Evolutionary conservation across 2,113 vertebrate species (phyloP).

Genomic region (Dasyurus viverrinus): DNA sequence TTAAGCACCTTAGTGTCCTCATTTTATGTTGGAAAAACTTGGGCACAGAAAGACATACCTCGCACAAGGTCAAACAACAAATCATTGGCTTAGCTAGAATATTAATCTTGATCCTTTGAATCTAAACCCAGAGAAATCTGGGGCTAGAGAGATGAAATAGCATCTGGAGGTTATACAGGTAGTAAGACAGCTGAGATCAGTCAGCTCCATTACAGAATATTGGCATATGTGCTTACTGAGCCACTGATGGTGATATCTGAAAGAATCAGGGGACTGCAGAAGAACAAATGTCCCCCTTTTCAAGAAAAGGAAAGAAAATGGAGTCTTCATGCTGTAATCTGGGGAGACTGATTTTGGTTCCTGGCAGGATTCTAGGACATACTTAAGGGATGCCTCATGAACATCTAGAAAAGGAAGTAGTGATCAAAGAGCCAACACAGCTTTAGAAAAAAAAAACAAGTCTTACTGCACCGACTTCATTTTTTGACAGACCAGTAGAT

Average conservation of each 20-base stretch:
- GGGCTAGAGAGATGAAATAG: neutral
- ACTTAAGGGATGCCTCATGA: conserved; percentile 1
- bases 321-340: neutral
- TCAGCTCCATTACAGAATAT: neutral
- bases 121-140: neutral
- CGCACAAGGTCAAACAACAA: neutral
- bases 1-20: neutral
- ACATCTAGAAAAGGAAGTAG: neutral
- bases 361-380: neutral
- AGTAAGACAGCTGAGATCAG: neutral
- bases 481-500: neutral
- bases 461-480: neutral
- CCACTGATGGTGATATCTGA: neutral
- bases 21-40: neutral
- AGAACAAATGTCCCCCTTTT: neutral
- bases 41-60: neutral
- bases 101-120: neutral
- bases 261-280: neutral
- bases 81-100: neutral
- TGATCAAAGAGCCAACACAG: neutral
- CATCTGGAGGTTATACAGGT: neutral
- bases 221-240: neutral
- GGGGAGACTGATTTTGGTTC: neutral
- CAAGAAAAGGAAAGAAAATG: neutral
- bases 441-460: neutral